A percentile compares a stretch with the other conserved stretches of the same genome.
These are phyloP conservation scores for Ranitomeya variabilis DNA, from an alignment of 2,113 vertebrate species.

Conservation along the genomic window DNA sequence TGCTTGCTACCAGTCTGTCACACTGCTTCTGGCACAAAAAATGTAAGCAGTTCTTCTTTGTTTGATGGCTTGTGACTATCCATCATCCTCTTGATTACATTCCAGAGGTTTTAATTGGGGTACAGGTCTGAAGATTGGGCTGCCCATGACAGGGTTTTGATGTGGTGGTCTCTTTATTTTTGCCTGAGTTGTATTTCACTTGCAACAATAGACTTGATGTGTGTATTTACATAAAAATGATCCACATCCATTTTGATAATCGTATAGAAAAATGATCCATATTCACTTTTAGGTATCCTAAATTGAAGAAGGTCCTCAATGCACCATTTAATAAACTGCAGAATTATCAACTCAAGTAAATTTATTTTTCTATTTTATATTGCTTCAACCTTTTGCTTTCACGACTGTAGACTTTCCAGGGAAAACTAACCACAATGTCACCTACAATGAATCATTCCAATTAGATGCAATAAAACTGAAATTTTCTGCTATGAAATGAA, in stretches of 20 bases:
- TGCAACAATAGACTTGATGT: conserved; percentile 12
- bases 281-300: not conserved
- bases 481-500: conserved; percentile 10
- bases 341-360: conserved; percentile 18
- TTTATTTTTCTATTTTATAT: conserved; percentile 13
- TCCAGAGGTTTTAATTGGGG: too few species aligned
- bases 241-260: not conserved
- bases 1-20: too few species aligned
- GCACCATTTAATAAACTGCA: conserved; percentile 23
- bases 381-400: not conserved
- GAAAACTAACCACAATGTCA: not conserved
- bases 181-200: not conserved
- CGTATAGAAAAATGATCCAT: conserved; percentile 1
- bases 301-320: not conserved
- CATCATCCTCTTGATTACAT: too few species aligned
- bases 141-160: too few species aligned
- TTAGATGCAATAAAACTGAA: conserved; percentile 19
- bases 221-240: conserved; percentile 19
- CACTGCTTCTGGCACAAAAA: too few species aligned
- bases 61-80: too few species aligned
- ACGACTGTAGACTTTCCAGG: not conserved
- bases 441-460: conserved; percentile 19
- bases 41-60: too few species aligned
- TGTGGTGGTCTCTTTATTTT: too few species aligned
- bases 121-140: too few species aligned